Percentiles rank a stretch among this genome's conserved stretches.
These are phyloP conservation scores for Melipona beecheii DNA, from an alignment of 2,888 invertebrate genomes.

Conservation along the genomic window DNA sequence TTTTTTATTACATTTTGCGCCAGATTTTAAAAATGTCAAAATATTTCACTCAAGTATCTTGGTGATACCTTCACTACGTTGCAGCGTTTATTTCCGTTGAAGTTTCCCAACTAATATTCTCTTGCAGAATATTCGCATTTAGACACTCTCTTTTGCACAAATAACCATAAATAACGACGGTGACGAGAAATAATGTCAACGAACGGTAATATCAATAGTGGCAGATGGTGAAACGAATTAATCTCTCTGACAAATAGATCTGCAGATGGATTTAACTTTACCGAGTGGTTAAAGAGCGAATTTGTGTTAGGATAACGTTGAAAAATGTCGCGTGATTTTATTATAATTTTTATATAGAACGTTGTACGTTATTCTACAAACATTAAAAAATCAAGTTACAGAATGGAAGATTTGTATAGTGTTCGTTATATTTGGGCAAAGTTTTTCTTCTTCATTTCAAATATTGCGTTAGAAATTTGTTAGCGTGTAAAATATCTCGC, in stretches of 20 bases:
- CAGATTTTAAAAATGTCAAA: too few species aligned
- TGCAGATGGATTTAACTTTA: background rate
- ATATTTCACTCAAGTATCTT: too few species aligned
- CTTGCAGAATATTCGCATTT: background rate
- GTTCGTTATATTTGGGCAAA: too few species aligned
- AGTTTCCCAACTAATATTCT: background rate
- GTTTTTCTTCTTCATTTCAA: too few species aligned
- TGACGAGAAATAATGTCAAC: background rate
- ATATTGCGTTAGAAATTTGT: too few species aligned
- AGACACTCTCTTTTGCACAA: background rate
- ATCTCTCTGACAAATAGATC: background rate
- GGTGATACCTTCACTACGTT: constrained; percentile 3
- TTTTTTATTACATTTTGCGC: too few species aligned
- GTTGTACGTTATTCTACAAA: background rate
- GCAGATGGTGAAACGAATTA: background rate
- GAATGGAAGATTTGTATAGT: background rate
- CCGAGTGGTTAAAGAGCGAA: background rate
- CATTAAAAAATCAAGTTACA: background rate
- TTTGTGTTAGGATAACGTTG: background rate
- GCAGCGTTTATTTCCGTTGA: constrained; percentile 7
- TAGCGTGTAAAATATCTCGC: too few species aligned
- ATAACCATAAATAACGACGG: constrained; percentile 10
- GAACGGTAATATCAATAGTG: constrained; percentile 11
- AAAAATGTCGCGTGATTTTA: background rate
- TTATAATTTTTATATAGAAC: background rate